phyloP scores from a whole-genome alignment of 30 jellyfish, hydroid and myxozoan species.

The Aurelia aurita complex sp. Pacific region DNA sequence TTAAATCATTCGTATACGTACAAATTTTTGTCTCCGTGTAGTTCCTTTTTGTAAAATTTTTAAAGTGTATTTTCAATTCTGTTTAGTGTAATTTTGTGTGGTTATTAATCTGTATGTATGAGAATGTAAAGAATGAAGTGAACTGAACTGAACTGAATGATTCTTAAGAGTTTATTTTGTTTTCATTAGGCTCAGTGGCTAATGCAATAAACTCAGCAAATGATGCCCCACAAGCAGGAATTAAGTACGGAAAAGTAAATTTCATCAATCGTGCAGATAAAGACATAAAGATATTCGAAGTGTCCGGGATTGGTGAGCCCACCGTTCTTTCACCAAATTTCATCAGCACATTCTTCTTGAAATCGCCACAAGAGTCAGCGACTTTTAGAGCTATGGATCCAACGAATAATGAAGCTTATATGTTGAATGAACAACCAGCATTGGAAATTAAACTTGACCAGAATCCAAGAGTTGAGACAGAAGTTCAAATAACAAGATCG shows the following conservation, averaged over 20 bases:
- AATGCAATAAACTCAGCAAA: neutral
- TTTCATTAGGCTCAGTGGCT: constrained; percentile 2
- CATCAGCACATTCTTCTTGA: constrained; percentile 96
- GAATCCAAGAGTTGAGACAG: constrained; percentile 86
- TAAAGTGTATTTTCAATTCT: no score
- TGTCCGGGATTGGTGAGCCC: constrained; percentile 98
- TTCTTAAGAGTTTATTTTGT: neutral
- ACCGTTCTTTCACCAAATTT: constrained; percentile 91
- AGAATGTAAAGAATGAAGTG: no score
- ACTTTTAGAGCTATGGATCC: constrained; percentile 89
- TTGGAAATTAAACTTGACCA: constrained; percentile 73
- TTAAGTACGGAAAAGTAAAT: constrained; percentile 90
- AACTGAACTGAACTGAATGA: no score
- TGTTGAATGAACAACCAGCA: constrained; percentile 76
- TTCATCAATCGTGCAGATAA: constrained; percentile 89
- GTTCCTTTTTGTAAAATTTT: no score
- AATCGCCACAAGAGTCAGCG: constrained; percentile 91
- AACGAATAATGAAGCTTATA: constrained; percentile 71
- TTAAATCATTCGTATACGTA: no score
- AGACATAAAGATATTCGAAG: constrained; percentile 86
- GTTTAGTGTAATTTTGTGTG: no score
- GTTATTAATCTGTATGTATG: no score
- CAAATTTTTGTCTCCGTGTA: no score
- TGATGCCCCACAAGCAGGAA: constrained; percentile 9
- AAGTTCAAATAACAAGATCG: constrained; percentile 76